Evolutionary conservation across 2,888 invertebrate genomes (phyloP), one percentile per base, ranked within the genome.

Genomic region (Gnatocerus cornutus): DNA sequence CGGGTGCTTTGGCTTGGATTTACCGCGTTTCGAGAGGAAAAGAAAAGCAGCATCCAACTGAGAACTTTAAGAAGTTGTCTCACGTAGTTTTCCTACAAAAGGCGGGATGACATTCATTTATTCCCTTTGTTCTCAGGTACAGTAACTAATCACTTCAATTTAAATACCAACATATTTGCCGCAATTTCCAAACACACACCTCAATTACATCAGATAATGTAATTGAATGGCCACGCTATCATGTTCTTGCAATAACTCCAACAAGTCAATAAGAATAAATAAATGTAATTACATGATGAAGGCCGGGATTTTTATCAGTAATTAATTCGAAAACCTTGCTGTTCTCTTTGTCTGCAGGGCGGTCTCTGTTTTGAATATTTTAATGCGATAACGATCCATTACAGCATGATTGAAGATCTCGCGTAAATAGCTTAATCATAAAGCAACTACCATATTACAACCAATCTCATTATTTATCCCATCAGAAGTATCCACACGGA

Each of bases 341-440:
- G 14, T 6, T 33, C 37, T 33, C 33, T 46, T 46, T 46, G 10
- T 9, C 14, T 27, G 8, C 50, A 12, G n/a, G 27, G 37, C 33
- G 33, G 37, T 27, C 53, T 13, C 33, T 29, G 33, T 39, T 58
- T 58, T 45, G 58, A 58, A 58, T 45, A 58, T 45, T 48, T 53
- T 56, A 56, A 56, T 56, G 56, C 41, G 56, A 56, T 56, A 53
- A 53, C 53, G 53, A 53, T 37, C 53, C 37, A 53, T 53, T 33
- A 53, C 33, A 14, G 12, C 10, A 53, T 37, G 33, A 53, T 53
- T 30, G 27, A 53, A 53, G 3, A 9, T 10, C 8, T 13, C 16
- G 13, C 14, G 13, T 12, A 53, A 53, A 53, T 53, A 12, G 37
- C 53, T 53, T 53, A 53, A 53, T 53, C 33, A 53, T 37, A 50